Evolutionary conservation across 2,888 invertebrate genomes (phyloP).

Genomic region (Spatulosminthurus flaviceps): DNA sequence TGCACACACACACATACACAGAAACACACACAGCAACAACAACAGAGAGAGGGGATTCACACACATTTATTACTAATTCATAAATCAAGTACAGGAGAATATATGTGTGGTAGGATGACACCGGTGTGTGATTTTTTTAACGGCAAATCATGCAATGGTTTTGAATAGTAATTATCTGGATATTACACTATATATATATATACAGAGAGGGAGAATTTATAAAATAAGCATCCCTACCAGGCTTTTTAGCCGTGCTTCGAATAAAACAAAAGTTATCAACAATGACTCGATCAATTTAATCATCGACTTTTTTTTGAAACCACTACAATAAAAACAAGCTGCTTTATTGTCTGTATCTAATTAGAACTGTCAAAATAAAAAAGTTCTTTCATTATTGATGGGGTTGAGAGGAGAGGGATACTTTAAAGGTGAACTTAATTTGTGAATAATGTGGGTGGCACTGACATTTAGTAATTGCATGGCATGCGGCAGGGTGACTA

Average conservation of each 20-base stretch:
- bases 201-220: no score
- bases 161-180: neutral
- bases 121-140: conserved; percentile 31
- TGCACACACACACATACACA: neutral
- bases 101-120: conserved; percentile 21
- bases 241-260: neutral
- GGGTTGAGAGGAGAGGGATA: no score
- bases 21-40: neutral
- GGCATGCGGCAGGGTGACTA: no score
- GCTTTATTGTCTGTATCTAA: conserved; percentile 10
- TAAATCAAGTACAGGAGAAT: conserved; percentile 11
- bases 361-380: conserved; percentile 31
- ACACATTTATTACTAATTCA: conserved; percentile 15
- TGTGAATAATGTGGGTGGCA: neutral
- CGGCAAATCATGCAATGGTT: conserved; percentile 26
- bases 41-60: neutral
- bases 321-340: conserved; percentile 14
- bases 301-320: conserved; percentile 8
- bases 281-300: conserved; percentile 37
- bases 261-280: conserved; percentile 2
- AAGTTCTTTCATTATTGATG: conserved; percentile 23
- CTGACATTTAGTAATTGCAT: no score
- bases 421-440: neutral
- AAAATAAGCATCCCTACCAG: no score
- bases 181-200: no score